phyloP scores from a whole-genome alignment of 35 echinoderm and acorn worm species.

The Anneissia japonica region DNA sequence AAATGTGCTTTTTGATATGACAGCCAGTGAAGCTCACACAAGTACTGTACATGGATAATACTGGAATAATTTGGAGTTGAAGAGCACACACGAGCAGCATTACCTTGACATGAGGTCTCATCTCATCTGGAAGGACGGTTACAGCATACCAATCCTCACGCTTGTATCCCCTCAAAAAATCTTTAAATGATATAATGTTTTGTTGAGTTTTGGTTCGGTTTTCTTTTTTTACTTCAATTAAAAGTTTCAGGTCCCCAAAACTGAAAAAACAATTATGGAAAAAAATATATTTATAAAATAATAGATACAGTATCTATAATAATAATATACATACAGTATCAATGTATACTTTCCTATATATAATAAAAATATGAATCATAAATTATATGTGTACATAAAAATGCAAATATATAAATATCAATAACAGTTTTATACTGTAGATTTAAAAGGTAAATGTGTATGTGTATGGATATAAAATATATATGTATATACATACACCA shows the following conservation, averaged over 20 bases:
- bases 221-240: constrained; percentile 86
- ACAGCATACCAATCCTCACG: constrained; percentile 80
- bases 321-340: neutral
- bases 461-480: too few species aligned
- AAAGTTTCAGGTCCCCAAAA: constrained; percentile 79
- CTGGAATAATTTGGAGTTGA: too few species aligned
- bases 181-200: neutral
- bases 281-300: neutral
- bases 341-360: neutral
- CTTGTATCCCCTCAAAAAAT: constrained; percentile 61
- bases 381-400: neutral
- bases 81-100: too few species aligned
- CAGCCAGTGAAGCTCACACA: too few species aligned
- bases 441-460: neutral
- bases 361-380: neutral
- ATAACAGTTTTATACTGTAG: neutral
- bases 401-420: neutral
- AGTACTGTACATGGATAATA: too few species aligned
- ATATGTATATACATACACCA: too few species aligned
- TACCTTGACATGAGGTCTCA: constrained; percentile 84
- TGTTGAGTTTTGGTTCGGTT: constrained; percentile 9
- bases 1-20: too few species aligned
- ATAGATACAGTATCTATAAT: too few species aligned
- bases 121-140: constrained; percentile 83
- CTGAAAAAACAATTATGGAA: constrained; percentile 14